phyloP scores from a whole-genome alignment of 2,888 invertebrate genomes.

The Volucella inanis region DNA sequence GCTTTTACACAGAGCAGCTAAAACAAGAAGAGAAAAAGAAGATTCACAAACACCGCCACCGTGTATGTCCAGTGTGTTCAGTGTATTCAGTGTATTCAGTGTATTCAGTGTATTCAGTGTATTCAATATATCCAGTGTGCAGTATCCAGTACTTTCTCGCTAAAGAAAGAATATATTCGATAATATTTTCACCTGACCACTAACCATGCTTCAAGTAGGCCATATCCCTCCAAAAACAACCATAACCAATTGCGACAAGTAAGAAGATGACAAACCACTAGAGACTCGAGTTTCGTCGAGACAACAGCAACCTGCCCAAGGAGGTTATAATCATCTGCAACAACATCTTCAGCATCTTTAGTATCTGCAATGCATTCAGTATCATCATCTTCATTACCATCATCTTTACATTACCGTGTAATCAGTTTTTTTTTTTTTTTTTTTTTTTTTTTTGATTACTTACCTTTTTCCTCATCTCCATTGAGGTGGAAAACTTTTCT shows the following conservation, averaged over 20 bases:
- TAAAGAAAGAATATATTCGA: slow-evolving; percentile 60
- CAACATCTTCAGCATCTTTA: slow-evolving; percentile 3
- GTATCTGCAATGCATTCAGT: slow-evolving; percentile 26
- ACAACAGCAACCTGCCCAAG: slow-evolving; percentile 47
- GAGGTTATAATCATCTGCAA: slow-evolving; percentile 49
- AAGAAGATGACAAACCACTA: slow-evolving; percentile 41
- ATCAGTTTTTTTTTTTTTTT: slow-evolving; percentile 42
- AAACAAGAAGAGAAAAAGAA: slow-evolving; percentile 10
- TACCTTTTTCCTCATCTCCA: neutral
- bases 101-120: too few relatives aligned
- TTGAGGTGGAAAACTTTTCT: slow-evolving; percentile 37
- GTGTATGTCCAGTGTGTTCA: slow-evolving; percentile 25
- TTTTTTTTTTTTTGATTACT: slow-evolving; percentile 4
- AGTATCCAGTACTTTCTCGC: slow-evolving; percentile 63
- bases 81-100: too few relatives aligned
- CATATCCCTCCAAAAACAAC: slow-evolving; percentile 43
- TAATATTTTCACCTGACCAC: slow-evolving; percentile 64
- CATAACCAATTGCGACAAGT: slow-evolving; percentile 40
- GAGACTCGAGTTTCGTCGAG: neutral
- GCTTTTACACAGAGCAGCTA: neutral
- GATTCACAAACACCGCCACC: neutral
- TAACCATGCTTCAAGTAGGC: slow-evolving; percentile 60
- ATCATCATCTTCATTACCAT: slow-evolving; percentile 67
- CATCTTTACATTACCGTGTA: slow-evolving; percentile 61
- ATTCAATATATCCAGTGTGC: too few relatives aligned